These are phyloP conservation scores for Speoplatyrhinus poulsoni DNA, from an alignment of 2,113 vertebrate species.

Conservation along the genomic window DNA sequence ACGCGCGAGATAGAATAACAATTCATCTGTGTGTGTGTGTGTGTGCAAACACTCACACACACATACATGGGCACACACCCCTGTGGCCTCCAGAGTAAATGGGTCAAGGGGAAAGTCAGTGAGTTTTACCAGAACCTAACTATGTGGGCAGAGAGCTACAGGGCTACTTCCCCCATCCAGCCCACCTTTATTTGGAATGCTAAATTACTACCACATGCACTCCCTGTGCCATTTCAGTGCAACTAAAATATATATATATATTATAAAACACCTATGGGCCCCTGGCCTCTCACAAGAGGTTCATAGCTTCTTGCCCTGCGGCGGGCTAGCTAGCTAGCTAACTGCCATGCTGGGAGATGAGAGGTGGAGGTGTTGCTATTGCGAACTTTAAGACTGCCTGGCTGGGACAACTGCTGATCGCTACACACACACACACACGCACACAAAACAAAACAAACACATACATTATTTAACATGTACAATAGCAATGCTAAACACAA, in stretches of 20 bases:
- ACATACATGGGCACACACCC: conserved; percentile 5
- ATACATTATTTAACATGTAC: neutral
- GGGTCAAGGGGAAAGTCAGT: conserved; percentile 29
- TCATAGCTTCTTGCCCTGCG: conserved; percentile 40
- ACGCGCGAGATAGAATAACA: neutral
- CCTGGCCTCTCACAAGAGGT: conserved; percentile 48
- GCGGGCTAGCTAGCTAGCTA: conserved; percentile 26
- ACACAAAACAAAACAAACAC: conserved; percentile 1
- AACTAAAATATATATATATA: conserved; percentile 28
- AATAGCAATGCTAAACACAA: no score
- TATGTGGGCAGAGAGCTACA: conserved; percentile 35
- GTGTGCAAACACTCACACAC: neutral
- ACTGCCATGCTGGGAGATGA: conserved; percentile 44
- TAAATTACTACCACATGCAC: conserved; percentile 73
- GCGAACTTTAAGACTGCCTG: conserved; percentile 33
- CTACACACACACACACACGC: conserved; percentile 9
- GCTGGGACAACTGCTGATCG: neutral
- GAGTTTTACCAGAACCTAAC: conserved; percentile 22
- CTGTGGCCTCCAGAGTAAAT: conserved; percentile 19
- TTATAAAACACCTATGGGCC: conserved; percentile 47
- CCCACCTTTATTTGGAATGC: conserved; percentile 66
- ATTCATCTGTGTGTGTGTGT: neutral
- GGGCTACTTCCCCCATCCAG: conserved; percentile 15
- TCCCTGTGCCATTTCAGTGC: conserved; percentile 63
- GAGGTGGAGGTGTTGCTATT: conserved; percentile 46